phyloP scores from a whole-genome alignment of 2,113 vertebrate species.

The Rana temporaria region DNA sequence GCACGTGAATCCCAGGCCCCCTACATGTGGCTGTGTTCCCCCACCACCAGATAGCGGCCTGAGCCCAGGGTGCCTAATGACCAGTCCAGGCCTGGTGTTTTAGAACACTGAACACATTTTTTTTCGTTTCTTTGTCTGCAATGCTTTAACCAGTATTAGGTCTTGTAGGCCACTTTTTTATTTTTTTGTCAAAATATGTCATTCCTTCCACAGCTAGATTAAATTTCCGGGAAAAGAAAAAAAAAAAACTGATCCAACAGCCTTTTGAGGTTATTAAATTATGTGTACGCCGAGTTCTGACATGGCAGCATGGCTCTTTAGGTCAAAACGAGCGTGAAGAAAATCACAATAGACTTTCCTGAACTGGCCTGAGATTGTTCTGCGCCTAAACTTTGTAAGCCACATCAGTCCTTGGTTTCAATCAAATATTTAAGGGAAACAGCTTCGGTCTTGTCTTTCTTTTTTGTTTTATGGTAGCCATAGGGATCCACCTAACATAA shows the following conservation, averaged over 20 bases:
- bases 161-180: slow-evolving; percentile 16
- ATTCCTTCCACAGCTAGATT: slow-evolving; percentile 45
- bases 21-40: no score
- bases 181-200: slow-evolving; percentile 32
- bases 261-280: slow-evolving; percentile 52
- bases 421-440: neutral
- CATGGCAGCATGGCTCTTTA: slow-evolving; percentile 43
- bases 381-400: neutral
- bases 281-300: slow-evolving; percentile 49
- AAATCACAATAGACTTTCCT: slow-evolving; percentile 23
- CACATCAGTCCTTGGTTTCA: neutral
- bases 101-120: neutral
- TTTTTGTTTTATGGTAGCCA: neutral
- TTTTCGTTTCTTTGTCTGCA: neutral
- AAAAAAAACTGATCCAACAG: slow-evolving; percentile 46
- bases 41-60: no score
- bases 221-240: slow-evolving; percentile 20
- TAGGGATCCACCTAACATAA: no score
- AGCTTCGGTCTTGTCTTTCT: neutral
- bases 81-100: no score
- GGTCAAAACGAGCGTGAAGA: slow-evolving; percentile 36
- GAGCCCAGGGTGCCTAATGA: no score
- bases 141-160: slow-evolving; percentile 4
- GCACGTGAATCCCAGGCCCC: no score
- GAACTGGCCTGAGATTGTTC: neutral